A percentile compares a stretch with the other conserved stretches of the same genome.
These are phyloP conservation scores for Bagarius yarrelli DNA, from an alignment of 2,113 vertebrate species.

Conservation along the genomic window DNA sequence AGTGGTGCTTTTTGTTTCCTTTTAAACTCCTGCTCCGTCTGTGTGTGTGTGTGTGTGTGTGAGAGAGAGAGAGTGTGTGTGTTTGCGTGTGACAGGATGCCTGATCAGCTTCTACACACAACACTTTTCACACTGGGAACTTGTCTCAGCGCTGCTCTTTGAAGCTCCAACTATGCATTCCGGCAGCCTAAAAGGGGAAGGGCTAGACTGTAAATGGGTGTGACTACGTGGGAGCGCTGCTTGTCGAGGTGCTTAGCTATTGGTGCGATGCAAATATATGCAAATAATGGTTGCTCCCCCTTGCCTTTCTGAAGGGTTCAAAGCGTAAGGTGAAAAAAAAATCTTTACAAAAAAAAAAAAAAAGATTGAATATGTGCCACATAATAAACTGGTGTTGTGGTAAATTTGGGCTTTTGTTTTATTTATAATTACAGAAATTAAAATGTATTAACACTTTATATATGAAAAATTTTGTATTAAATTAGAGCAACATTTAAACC, in stretches of 20 bases:
- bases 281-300: background rate
- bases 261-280: conserved; percentile 6
- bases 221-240: background rate
- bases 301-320: background rate
- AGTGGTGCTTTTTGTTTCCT: background rate
- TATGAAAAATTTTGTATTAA: background rate
- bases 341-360: too few species aligned
- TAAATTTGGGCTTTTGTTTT: background rate
- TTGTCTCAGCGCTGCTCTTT: background rate
- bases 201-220: background rate
- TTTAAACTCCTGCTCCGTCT: background rate
- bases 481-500: background rate
- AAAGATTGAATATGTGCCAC: too few species aligned
- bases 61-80: background rate
- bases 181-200: background rate
- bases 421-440: background rate
- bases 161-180: background rate
- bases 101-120: conserved; percentile 2
- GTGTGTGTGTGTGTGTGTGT: conserved; percentile 1
- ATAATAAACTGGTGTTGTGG: background rate
- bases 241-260: background rate
- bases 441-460: background rate
- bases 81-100: background rate
- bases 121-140: background rate
- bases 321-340: too few species aligned